A percentile compares a stretch with the other conserved stretches of the same genome.
phyloP scores from a whole-genome alignment of 2,888 invertebrate genomes.

The Apeira syringaria region DNA sequence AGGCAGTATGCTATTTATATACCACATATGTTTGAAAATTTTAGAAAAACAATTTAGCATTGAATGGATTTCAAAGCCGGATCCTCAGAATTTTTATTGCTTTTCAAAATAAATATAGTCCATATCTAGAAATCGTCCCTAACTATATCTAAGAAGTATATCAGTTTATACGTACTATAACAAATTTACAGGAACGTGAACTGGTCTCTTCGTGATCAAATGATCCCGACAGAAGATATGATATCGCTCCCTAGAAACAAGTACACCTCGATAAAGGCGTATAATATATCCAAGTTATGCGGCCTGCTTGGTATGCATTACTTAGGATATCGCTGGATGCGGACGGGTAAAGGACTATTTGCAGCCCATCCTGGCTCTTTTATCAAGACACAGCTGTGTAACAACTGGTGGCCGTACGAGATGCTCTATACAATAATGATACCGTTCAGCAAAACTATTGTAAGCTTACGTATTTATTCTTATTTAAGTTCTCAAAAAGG shows the following conservation, averaged over 20 bases:
- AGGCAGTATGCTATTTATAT: too few species aligned
- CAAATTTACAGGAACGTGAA: slow-evolving; percentile 59
- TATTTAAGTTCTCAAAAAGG: too few species aligned
- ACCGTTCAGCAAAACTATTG: slow-evolving; percentile 96
- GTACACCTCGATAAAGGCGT: slow-evolving; percentile 93
- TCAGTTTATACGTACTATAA: too few species aligned
- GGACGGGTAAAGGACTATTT: slow-evolving; percentile 88
- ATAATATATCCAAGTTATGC: slow-evolving; percentile 95
- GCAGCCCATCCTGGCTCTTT: slow-evolving; percentile 95
- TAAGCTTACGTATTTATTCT: slow-evolving; percentile 61
- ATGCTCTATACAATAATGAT: slow-evolving; percentile 89
- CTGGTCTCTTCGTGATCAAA: slow-evolving; percentile 48
- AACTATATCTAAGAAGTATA: too few species aligned
- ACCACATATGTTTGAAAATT: too few species aligned
- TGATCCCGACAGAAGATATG: slow-evolving; percentile 75
- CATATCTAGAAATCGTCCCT: too few species aligned
- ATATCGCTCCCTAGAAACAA: slow-evolving; percentile 88
- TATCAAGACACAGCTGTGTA: slow-evolving; percentile 89
- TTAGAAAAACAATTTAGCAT: too few species aligned
- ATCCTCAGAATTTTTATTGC: too few species aligned
- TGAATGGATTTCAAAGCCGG: too few species aligned
- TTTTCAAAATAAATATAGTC: too few species aligned
- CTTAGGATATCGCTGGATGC: slow-evolving; percentile 87
- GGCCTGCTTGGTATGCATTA: slow-evolving; percentile 86
- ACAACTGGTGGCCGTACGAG: slow-evolving; percentile 94